Base-by-base conservation (phyloP, 2,797 vertebrate species). In the Galago senegalensis region DNA sequence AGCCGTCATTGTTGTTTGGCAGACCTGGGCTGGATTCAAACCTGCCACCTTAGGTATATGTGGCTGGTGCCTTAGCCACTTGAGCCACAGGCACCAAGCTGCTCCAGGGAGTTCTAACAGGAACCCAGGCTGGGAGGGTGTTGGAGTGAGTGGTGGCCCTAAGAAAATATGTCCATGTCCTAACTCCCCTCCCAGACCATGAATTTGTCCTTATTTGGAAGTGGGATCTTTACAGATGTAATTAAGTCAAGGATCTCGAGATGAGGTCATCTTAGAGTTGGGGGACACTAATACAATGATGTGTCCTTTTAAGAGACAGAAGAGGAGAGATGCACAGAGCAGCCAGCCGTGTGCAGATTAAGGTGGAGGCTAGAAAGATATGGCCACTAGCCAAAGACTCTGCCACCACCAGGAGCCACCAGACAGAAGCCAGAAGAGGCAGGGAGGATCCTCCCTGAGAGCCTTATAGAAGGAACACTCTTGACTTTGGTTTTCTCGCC, bases 101-200 rank as follows among this genome's bases (percentile, higher is more conserved):
- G 20, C 29, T 10, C 0, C 2, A 1, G 11, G 25, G 92, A 20
- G 17, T 29, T 18, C 53, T 17, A 17, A 7, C 7, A 9, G 72
- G 43, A 3, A 0, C 1, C 0, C 1, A 37, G 60, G 63, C 73
- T 4, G 18, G 27, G 37, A 2, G 25, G 16, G 3, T 0, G 0
- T 25, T 4, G 61, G 40, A 11, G 2, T 27, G 13, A 6, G 8
- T 3, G 4, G 25, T 17, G 40, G 29, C n/a, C 65, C 53, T 40
- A 27, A 12, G 29, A 21, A 9, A 31, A 3, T 3, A 9, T 0
- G 23, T 4, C 73, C 4, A 0, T 1, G 2, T 25, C 25, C 25
- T 31, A 10, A 27, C 5, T 20, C 9, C 1, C 12, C 80, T 14
- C 5, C 49, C 49, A 0, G 3, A 14, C 20, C 5, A 16, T 5